These are phyloP conservation scores for Muscicapa adusta DNA, from an alignment of 2,113 vertebrate genomes.

Conservation along the genomic window DNA sequence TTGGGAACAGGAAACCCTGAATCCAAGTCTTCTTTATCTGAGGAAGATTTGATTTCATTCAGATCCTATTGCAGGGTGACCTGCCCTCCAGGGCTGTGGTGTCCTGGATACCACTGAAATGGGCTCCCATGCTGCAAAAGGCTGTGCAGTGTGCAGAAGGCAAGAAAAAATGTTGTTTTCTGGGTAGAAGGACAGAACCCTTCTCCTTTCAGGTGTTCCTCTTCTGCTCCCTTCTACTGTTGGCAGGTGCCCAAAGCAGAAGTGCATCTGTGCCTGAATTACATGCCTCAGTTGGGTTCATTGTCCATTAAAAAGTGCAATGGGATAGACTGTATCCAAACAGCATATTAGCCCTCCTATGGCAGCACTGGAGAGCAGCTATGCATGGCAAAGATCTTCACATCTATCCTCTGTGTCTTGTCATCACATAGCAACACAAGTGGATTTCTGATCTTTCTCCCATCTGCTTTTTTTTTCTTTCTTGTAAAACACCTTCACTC, in stretches of 20 bases:
- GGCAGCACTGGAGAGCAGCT: neutral
- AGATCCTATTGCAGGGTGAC: fast-evolving
- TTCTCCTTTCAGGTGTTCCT: fast-evolving
- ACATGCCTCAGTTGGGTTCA: neutral
- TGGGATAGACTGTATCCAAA: neutral
- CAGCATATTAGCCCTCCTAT: neutral
- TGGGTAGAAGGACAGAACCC: neutral
- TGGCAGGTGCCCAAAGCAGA: neutral
- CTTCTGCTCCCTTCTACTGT: neutral
- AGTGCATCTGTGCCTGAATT: neutral
- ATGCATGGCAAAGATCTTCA: neutral
- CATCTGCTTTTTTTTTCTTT: neutral
- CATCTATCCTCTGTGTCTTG: neutral
- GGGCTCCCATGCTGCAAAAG: fast-evolving
- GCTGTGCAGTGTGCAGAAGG: neutral
- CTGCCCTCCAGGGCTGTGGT: neutral
- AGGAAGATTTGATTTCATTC: neutral
- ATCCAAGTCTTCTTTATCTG: neutral
- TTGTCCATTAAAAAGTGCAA: neutral
- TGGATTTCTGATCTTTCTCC: neutral
- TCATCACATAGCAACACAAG: neutral
- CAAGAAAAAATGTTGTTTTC: fast-evolving
- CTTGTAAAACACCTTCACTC: neutral
- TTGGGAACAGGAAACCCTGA: neutral
- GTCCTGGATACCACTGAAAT: neutral